Conservation (phyloP, 2,113 vertebrate genomes). For the Lagenorhynchus albirostris region DNA sequence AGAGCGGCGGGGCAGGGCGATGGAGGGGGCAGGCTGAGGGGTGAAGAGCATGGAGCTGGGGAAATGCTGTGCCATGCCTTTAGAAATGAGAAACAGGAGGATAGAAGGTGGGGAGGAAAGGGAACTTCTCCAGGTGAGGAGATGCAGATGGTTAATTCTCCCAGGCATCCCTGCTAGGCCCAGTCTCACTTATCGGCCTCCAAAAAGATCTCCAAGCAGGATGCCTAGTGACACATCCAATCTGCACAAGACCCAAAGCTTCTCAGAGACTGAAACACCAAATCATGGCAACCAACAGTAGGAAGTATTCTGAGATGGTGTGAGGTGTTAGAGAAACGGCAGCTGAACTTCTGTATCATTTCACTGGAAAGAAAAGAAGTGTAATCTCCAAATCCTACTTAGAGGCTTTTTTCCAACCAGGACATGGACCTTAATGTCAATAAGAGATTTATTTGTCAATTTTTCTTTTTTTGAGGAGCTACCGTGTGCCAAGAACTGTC, state of each 20-base stretch:
- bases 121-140: background rate
- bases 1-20: accelerated
- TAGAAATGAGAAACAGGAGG: background rate
- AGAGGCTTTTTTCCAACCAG: background rate
- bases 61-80: background rate
- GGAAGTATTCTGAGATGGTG: background rate
- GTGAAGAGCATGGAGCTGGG: background rate
- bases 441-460: background rate
- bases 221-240: background rate
- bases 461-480: background rate
- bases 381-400: background rate
- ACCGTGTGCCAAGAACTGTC: background rate
- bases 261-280: background rate
- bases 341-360: background rate
- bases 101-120: background rate
- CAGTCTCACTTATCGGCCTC: background rate
- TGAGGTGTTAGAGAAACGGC: background rate
- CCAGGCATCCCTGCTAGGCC: background rate
- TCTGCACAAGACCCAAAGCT: background rate
- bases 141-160: background rate
- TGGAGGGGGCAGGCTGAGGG: no score
- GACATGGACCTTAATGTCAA: background rate
- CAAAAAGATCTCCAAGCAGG: background rate
- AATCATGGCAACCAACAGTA: background rate
- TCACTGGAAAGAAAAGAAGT: background rate